phyloP scores from a whole-genome alignment of 2,888 invertebrate species.

The Metallyticus violacea region DNA sequence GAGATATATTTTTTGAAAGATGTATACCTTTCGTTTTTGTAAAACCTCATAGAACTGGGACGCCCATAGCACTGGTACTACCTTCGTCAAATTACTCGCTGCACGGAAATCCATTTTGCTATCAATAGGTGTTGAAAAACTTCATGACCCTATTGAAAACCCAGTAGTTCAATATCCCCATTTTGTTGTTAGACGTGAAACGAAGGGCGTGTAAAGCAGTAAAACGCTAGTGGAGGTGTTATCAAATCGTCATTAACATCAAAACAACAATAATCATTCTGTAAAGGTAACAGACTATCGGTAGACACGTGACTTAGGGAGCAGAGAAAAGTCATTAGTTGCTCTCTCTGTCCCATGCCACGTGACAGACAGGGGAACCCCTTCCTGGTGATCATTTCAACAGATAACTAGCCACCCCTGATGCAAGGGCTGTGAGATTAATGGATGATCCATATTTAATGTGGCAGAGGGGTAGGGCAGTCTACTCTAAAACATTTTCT shows the following conservation, averaged over 20 bases:
- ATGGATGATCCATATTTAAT: conserved; percentile 23
- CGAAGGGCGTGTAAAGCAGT: background rate
- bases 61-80: too few relatives aligned
- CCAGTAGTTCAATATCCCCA: too few relatives aligned
- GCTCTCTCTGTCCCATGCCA: conserved; percentile 1
- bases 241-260: background rate
- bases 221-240: background rate
- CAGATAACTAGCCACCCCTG: conserved; percentile 18
- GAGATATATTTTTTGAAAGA: too few relatives aligned
- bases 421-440: conserved; percentile 7
- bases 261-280: background rate
- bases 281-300: background rate
- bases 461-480: background rate
- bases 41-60: too few relatives aligned
- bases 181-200: too few relatives aligned
- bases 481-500: background rate
- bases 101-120: too few relatives aligned
- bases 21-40: too few relatives aligned
- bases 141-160: too few relatives aligned
- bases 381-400: conserved; percentile 14
- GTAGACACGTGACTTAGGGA: background rate
- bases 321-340: conserved; percentile 22
- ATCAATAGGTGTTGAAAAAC: too few relatives aligned
- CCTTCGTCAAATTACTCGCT: too few relatives aligned
- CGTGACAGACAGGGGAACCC: conserved; percentile 5